Base-by-base conservation (phyloP, 2,888 invertebrate genomes). In the Bursaphelenchus okinawaensis region DNA sequence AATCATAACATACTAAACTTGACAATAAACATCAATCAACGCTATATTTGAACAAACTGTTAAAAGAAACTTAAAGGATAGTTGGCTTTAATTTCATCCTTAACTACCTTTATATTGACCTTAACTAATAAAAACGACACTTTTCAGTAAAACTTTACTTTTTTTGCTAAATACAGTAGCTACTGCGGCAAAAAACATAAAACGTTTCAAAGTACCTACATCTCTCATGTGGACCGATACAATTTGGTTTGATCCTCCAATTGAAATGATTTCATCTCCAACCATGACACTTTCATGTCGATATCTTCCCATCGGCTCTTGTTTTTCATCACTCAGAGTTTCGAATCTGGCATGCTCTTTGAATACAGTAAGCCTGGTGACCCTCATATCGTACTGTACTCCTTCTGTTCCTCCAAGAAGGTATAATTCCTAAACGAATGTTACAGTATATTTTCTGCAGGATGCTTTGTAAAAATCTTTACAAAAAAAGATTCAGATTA, bases 391-490 rank as follows among this genome's bases (percentile, higher is more conserved):
- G 66, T 72, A 75, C 8, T 66, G 50, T 27, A 61, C 65, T 0
- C 77, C 77, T 8, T 68, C 64, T 1, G 77, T 77, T 28, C 77
- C 77, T 12, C 78, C 78, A 57, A 76, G 57, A 22, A 74, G 55
- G 57, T 75, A 77, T 26, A 70, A 12, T n/a, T 40, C 40, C 40
- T 40, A 40, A 40, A 40, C 12, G n/a, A 1, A 12, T 3, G 40
- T 3, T n/a, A 40, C 40, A 40, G n/a, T n/a, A n/a, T n/a, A n/a
- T n/a, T n/a, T n/a, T n/a, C n/a, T n/a, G n/a, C n/a, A n/a, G n/a
- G n/a, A n/a, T n/a, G n/a, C n/a, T n/a, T n/a, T n/a, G n/a, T 40
- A 4, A 40, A 40, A 1, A 1, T n/a, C 16, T 40, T 7, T 40
- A 40, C 40, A 6, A 40, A 40, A 40, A 6, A 40, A n/a, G 12